These are phyloP conservation scores for Hemibagrus guttatus DNA, from an alignment of 2,797 vertebrate genomes.

Conservation along the genomic window DNA sequence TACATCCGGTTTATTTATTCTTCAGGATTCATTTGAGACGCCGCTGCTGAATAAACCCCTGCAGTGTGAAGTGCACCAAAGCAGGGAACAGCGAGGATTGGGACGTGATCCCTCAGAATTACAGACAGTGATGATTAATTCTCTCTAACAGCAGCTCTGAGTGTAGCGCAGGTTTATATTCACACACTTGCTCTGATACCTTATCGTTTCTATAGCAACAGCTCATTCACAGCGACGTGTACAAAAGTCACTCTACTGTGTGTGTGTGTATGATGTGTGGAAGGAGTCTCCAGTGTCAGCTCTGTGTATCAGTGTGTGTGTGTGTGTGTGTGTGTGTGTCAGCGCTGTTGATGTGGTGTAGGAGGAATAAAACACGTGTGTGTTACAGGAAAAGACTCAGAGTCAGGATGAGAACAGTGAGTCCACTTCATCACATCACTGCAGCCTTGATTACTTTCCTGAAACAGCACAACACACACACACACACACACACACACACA, in stretches of 20 bases:
- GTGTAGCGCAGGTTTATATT: background rate
- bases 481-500: background rate
- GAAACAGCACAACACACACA: background rate
- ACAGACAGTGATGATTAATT: background rate
- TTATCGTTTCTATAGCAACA: background rate
- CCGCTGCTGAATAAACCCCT: background rate
- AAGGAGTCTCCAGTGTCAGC: constrained; percentile 1
- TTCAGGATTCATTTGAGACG: background rate
- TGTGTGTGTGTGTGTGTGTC: background rate
- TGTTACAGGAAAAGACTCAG: background rate
- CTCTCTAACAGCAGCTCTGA: background rate
- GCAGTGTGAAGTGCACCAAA: background rate
- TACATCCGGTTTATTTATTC: background rate
- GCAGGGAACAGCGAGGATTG: background rate
- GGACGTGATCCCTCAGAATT: background rate
- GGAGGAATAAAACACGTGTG: background rate
- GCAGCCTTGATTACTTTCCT: background rate
- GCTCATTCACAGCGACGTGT: background rate
- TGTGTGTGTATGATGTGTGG: background rate
- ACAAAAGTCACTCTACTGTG: too few relatives aligned
- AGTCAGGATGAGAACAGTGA: background rate
- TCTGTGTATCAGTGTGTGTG: background rate
- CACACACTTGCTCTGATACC: background rate
- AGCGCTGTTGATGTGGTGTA: background rate
- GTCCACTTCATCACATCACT: background rate